Conservation (phyloP, 2,888 invertebrate genomes). For the Sarcophaga variegata region DNA sequence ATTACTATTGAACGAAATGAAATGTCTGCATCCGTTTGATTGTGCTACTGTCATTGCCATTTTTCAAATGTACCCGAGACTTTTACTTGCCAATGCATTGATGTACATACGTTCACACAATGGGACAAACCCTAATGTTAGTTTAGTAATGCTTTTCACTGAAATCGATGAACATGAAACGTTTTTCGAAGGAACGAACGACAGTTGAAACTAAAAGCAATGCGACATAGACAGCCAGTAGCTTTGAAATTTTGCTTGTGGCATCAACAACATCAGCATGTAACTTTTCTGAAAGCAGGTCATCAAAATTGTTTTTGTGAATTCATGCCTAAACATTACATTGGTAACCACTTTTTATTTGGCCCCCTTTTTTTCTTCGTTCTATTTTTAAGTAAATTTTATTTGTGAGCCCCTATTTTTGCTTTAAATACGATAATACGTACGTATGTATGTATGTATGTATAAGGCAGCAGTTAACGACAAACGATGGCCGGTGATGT, state of each 20-base stretch:
- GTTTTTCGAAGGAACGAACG: not conserved
- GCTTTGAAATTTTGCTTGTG: constrained; percentile 11
- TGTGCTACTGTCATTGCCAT: not conserved
- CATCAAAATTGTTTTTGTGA: constrained; percentile 60
- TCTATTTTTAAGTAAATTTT: not conserved
- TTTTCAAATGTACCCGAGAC: not conserved
- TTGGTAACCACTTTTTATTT: constrained; percentile 38
- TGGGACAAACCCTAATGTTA: not conserved
- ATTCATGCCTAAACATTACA: constrained; percentile 55
- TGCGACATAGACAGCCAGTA: constrained; percentile 10
- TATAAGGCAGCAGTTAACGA: constrained; percentile 7
- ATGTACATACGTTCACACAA: not conserved
- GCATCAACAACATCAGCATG: constrained; percentile 25
- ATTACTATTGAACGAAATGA: not conserved
- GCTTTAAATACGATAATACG: too few species aligned
- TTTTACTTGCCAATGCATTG: constrained; percentile 28
- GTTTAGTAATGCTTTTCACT: constrained; percentile 14
- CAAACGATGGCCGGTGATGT: constrained; percentile 25
- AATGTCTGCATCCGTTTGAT: not conserved
- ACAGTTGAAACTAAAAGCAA: not conserved
- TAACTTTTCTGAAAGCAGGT: constrained; percentile 50
- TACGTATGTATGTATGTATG: not conserved
- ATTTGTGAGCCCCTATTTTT: not conserved
- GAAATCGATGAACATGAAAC: constrained; percentile 24
- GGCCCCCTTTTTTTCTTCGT: constrained; percentile 9